phyloP scores from a whole-genome alignment of 2,113 vertebrate species.

The Apus apus region DNA sequence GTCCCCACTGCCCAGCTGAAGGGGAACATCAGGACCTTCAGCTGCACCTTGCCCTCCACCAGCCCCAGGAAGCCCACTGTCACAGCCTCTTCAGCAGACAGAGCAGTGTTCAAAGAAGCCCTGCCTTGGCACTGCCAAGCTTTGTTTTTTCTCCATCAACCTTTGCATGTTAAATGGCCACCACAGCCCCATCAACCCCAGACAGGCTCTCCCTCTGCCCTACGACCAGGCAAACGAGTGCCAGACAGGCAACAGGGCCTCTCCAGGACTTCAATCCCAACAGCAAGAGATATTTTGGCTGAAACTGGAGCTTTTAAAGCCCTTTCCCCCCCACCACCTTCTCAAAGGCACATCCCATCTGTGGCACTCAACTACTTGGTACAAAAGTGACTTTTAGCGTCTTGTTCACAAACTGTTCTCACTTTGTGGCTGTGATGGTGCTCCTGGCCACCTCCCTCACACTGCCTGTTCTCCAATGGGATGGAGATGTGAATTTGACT shows the following conservation, averaged over 20 bases:
- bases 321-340: not conserved
- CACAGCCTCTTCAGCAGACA: not conserved
- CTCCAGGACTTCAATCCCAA: not conserved
- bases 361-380: not conserved
- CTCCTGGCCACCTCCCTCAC: not conserved
- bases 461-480: not conserved
- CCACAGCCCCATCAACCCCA: not conserved
- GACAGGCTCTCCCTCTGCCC: rapidly evolving
- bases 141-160: not conserved
- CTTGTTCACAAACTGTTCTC: not conserved
- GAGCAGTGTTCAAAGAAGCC: rapidly evolving
- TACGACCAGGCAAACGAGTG: not conserved
- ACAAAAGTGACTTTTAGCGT: not conserved
- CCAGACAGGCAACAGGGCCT: not conserved
- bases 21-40: not conserved
- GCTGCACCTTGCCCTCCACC: not conserved
- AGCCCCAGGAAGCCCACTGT: not conserved
- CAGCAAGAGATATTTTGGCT: not conserved
- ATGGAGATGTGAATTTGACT: not conserved
- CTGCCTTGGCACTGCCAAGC: not conserved
- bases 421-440: not conserved
- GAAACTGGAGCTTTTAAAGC: not conserved
- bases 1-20: not conserved
- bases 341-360: not conserved
- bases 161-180: not conserved